Evolutionary conservation across 1,140 invertebrate genomes (phyloP).

Genomic region (Trachymyrmex cornetzi): DNA sequence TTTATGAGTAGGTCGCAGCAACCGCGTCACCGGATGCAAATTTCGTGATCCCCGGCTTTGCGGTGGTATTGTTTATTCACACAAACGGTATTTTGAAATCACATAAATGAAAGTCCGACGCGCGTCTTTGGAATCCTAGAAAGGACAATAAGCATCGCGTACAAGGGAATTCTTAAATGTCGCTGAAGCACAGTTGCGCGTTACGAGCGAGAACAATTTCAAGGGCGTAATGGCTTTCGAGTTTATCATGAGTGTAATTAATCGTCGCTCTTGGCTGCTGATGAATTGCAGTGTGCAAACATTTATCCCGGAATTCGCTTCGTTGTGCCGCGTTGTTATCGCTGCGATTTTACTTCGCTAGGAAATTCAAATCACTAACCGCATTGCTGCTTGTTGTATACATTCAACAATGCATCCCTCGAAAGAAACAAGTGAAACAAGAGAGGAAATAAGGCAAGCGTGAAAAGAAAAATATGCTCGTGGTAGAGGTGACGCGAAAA

Average conservation of each 20-base stretch:
- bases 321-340: slow-evolving; percentile 12
- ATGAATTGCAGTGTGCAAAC: slow-evolving; percentile 37
- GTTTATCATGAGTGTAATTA: slow-evolving; percentile 49
- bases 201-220: slow-evolving; percentile 6
- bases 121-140: background rate
- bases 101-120: background rate
- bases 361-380: slow-evolving; percentile 14
- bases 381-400: slow-evolving; percentile 4
- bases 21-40: slow-evolving; percentile 37
- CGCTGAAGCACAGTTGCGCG: background rate
- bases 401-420: background rate
- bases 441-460: slow-evolving; percentile 16
- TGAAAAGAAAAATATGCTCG: slow-evolving; percentile 6
- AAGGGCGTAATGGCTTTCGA: slow-evolving; percentile 47
- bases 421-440: slow-evolving; percentile 20
- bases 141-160: background rate
- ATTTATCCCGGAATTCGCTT: slow-evolving; percentile 31
- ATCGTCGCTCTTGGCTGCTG: slow-evolving; percentile 28
- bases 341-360: slow-evolving; percentile 22
- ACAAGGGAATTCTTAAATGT: slow-evolving; percentile 24
- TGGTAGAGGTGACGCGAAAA: background rate
- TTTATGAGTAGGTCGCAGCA: slow-evolving; percentile 13
- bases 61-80: background rate
- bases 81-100: slow-evolving; percentile 32
- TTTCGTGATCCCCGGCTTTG: background rate